A percentile compares a stretch with the other conserved stretches of the same genome.
Evolutionary conservation across 2,888 invertebrate genomes (phyloP).

Genomic region (Stegana nigrithorax): DNA sequence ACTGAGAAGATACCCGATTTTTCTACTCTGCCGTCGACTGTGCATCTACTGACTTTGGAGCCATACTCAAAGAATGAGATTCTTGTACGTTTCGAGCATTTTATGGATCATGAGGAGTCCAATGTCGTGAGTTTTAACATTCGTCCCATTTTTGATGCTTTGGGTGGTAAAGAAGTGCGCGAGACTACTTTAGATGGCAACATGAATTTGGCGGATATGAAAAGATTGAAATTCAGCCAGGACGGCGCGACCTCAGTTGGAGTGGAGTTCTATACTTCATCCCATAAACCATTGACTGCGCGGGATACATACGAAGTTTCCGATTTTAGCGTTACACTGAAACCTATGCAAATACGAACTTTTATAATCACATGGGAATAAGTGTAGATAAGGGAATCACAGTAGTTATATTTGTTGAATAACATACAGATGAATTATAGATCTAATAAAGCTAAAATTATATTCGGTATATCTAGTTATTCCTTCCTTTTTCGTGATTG

Average conservation of each 20-base stretch:
- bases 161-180: constrained; percentile 71
- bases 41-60: constrained; percentile 84
- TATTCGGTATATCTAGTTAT: too few relatives aligned
- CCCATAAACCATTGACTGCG: constrained; percentile 46
- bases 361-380: constrained; percentile 48
- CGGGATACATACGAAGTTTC: constrained; percentile 38
- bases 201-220: constrained; percentile 72
- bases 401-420: too few relatives aligned
- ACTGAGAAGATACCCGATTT: constrained; percentile 42
- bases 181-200: constrained; percentile 82
- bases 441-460: too few relatives aligned
- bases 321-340: constrained; percentile 54
- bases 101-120: constrained; percentile 74
- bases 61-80: constrained; percentile 76
- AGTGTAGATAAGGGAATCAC: too few relatives aligned
- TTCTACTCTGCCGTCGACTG: constrained; percentile 73
- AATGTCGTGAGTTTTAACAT: constrained; percentile 55
- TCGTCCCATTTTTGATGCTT: constrained; percentile 70
- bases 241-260: constrained; percentile 34
- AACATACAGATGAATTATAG: too few relatives aligned
- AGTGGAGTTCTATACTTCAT: constrained; percentile 45
- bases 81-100: constrained; percentile 83
- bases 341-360: constrained; percentile 67
- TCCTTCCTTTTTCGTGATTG: too few relatives aligned
- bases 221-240: constrained; percentile 58